Percentiles rank a stretch among this genome's conserved stretches.
These are phyloP conservation scores for Nesogale talazaci DNA, from an alignment of 2,113 vertebrate species.

Conservation along the genomic window DNA sequence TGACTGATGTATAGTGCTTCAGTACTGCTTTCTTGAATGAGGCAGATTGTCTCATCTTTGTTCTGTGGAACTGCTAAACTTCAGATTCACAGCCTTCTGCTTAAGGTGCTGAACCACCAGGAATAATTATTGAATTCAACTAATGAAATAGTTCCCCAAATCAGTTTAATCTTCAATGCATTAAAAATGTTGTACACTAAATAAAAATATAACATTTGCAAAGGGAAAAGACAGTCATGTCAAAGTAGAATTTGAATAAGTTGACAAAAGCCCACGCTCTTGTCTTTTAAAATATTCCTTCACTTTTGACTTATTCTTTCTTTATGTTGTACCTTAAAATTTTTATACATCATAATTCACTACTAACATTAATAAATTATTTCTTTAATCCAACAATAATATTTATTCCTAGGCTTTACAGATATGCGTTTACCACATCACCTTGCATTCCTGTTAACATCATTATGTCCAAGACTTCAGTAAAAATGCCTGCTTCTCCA, in stretches of 20 bases:
- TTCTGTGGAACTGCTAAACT: too few relatives aligned
- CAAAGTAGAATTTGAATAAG: constrained; percentile 21
- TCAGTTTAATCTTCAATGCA: background rate
- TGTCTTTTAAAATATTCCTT: too few relatives aligned
- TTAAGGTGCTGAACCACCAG: too few relatives aligned
- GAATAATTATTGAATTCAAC: too few relatives aligned
- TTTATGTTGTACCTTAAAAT: background rate
- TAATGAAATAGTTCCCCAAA: background rate
- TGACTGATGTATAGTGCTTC: too few relatives aligned
- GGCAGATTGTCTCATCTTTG: too few relatives aligned
- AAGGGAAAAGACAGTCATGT: background rate
- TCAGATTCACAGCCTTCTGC: too few relatives aligned
- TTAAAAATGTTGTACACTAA: constrained; percentile 5
- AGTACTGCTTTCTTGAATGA: too few relatives aligned
- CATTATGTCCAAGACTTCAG: background rate
- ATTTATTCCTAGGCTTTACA: background rate
- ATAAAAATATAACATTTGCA: background rate
- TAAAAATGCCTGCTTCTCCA: background rate
- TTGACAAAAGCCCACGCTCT: background rate
- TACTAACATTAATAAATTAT: background rate
- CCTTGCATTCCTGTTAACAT: background rate
- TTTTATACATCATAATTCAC: background rate
- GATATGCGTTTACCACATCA: rapidly evolving
- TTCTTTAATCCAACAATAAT: background rate
- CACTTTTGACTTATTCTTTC: background rate